phyloP scores from a whole-genome alignment of 2,888 invertebrate genomes.

The Athalia cordata region DNA sequence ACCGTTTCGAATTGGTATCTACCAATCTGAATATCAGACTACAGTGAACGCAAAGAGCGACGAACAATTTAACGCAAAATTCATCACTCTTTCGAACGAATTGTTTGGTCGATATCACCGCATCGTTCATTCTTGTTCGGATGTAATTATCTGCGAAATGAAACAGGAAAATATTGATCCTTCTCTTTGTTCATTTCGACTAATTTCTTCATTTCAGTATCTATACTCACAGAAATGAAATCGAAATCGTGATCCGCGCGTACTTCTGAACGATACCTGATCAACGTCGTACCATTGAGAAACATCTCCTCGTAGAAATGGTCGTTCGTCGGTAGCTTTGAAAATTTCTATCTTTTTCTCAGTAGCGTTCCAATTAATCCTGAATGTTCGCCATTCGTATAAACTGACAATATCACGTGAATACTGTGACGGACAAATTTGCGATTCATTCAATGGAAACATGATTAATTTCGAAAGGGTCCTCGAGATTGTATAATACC shows the following conservation, averaged over 20 bases:
- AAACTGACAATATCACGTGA: neutral
- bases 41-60: constrained; percentile 58
- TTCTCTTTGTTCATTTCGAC: neutral
- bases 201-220: constrained; percentile 5
- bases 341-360: neutral
- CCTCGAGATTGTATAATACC: too few species aligned
- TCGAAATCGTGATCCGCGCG: constrained; percentile 48
- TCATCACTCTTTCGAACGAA: constrained; percentile 13
- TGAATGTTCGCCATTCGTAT: constrained; percentile 23
- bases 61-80: constrained; percentile 56
- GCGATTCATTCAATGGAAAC: neutral
- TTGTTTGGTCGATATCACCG: constrained; percentile 49
- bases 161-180: too few species aligned
- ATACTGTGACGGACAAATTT: constrained; percentile 46
- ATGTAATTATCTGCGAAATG: constrained; percentile 53
- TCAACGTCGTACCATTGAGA: constrained; percentile 7
- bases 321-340: constrained; percentile 35
- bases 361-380: neutral
- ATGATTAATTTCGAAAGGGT: neutral
- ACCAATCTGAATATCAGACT: constrained; percentile 49
- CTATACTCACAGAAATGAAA: constrained; percentile 57
- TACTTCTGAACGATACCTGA: constrained; percentile 49
- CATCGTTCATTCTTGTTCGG: constrained; percentile 42
- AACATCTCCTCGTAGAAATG: neutral
- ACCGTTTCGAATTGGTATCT: neutral